A percentile compares a stretch with the other conserved stretches of the same genome.
Conservation (phyloP, 2,113 vertebrate genomes). For the Grammomys surdaster region DNA sequence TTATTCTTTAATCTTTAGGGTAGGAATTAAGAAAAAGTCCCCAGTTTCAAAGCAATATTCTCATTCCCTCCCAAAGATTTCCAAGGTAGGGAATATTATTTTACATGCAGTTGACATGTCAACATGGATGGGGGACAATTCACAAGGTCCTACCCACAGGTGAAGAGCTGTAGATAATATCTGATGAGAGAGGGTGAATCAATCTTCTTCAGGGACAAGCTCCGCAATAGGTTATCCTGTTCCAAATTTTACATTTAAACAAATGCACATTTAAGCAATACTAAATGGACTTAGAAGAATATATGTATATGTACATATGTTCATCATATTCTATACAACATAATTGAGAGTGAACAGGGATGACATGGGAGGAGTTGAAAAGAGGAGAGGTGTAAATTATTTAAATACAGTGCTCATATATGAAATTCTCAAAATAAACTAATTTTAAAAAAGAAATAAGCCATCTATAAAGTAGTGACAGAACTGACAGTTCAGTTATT, state of each 20-base stretch:
- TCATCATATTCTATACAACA: neutral
- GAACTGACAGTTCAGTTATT: neutral
- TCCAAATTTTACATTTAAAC: neutral
- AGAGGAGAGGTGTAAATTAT: neutral
- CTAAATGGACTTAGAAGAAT: neutral
- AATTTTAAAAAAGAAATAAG: neutral
- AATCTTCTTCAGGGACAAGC: neutral
- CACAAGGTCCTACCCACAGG: neutral
- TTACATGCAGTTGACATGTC: neutral
- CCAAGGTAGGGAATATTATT: neutral
- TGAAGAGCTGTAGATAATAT: neutral
- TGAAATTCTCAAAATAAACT: neutral
- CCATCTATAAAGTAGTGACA: neutral
- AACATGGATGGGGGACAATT: neutral
- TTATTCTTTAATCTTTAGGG: neutral
- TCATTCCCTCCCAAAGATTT: neutral
- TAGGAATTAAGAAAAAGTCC: neutral
- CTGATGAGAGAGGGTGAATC: neutral
- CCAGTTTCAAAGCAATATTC: conserved; percentile 6
- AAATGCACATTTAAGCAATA: neutral
- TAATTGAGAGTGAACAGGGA: neutral
- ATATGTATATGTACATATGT: neutral
- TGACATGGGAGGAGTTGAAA: neutral
- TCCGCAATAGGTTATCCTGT: neutral
- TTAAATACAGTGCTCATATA: neutral